Percentiles rank a stretch among this genome's conserved stretches.
Evolutionary conservation across 2,888 invertebrate species (phyloP).

Genomic region (Conomelus anceps): DNA sequence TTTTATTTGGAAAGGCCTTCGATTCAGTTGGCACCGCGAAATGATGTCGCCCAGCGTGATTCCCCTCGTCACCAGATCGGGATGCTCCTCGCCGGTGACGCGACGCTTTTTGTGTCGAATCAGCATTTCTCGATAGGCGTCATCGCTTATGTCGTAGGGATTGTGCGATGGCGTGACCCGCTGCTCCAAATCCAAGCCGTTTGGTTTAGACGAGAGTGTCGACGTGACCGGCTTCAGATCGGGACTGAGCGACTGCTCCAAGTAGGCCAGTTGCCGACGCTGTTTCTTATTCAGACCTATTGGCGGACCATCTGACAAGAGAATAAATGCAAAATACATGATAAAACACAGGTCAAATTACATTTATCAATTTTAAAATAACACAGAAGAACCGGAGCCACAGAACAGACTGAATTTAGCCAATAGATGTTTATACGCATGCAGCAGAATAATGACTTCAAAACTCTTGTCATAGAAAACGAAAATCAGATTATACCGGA

Average conservation of each 20-base stretch:
- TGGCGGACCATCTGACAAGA: slow-evolving; percentile 50
- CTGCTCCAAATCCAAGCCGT: slow-evolving; percentile 42
- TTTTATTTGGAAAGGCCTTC: slow-evolving; percentile 21
- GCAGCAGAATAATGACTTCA: too few relatives aligned
- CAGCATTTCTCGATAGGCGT: slow-evolving; percentile 61
- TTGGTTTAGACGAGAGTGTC: slow-evolving; percentile 43
- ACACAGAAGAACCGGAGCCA: too few relatives aligned
- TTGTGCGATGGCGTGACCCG: slow-evolving; percentile 40
- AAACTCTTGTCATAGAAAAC: too few relatives aligned
- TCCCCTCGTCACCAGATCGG: slow-evolving; percentile 68
- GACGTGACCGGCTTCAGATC: slow-evolving; percentile 43
- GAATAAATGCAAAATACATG: neutral
- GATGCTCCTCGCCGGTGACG: slow-evolving; percentile 62
- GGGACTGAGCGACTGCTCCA: slow-evolving; percentile 39
- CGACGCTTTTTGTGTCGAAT: slow-evolving; percentile 63
- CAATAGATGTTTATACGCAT: too few relatives aligned
- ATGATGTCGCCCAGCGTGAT: slow-evolving; percentile 64
- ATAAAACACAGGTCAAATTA: too few relatives aligned
- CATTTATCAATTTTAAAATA: too few relatives aligned
- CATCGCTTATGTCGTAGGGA: slow-evolving; percentile 51
- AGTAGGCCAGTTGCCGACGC: slow-evolving; percentile 42
- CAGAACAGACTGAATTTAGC: too few relatives aligned
- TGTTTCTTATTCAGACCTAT: slow-evolving; percentile 48
- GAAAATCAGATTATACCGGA: too few relatives aligned
- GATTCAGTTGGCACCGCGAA: slow-evolving; percentile 30